Evolutionary conservation across 2,797 vertebrate genomes (phyloP).

Genomic region (Champsocephalus esox): DNA sequence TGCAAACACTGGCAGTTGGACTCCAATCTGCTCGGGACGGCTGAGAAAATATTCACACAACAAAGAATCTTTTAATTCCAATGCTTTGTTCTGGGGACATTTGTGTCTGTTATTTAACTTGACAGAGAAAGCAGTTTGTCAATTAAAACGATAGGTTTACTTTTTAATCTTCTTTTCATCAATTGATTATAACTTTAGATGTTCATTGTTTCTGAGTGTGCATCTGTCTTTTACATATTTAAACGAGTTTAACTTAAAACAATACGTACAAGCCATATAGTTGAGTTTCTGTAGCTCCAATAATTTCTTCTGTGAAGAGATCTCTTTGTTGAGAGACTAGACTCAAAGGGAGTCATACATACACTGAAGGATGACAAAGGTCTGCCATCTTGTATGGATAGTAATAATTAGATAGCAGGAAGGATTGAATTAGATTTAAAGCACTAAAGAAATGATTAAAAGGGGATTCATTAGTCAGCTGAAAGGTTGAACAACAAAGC

Average conservation of each 20-base stretch:
- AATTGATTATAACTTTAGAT: background rate
- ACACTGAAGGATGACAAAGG: background rate
- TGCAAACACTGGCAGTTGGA: conserved; percentile 49
- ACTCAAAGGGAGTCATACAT: background rate
- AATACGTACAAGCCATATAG: background rate
- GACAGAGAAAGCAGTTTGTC: background rate
- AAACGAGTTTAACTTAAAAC: no score
- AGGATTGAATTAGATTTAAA: background rate
- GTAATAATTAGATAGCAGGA: background rate
- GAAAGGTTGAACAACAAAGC: background rate
- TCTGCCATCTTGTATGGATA: background rate
- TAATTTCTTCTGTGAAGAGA: background rate
- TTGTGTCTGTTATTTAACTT: background rate
- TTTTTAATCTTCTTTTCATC: background rate
- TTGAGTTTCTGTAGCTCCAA: no score
- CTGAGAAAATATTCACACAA: conserved; percentile 12
- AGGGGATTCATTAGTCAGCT: background rate
- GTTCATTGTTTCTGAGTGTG: background rate
- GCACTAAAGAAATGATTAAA: background rate
- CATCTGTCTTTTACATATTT: background rate
- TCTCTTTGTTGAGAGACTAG: background rate
- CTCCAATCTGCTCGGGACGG: conserved; percentile 37
- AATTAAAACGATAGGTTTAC: background rate
- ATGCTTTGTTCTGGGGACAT: background rate
- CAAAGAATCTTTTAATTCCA: background rate